These are phyloP conservation scores for Acanthacorydalis orientalis DNA, from an alignment of 2,888 invertebrate genomes.

Conservation along the genomic window DNA sequence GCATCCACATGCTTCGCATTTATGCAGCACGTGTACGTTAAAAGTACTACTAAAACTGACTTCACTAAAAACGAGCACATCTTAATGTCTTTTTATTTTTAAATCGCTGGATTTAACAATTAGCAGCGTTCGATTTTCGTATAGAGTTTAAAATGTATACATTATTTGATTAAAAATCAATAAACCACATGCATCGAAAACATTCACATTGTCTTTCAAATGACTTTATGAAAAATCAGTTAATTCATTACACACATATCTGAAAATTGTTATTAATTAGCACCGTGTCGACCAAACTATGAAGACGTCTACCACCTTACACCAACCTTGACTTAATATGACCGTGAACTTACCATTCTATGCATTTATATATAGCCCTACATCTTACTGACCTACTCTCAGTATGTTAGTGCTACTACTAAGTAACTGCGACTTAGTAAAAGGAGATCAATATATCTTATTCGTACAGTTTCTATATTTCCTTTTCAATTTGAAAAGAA, in stretches of 20 bases:
- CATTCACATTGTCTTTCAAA: too few species aligned
- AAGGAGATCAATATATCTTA: too few species aligned
- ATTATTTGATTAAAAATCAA: too few species aligned
- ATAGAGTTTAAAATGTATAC: too few species aligned
- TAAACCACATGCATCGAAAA: too few species aligned
- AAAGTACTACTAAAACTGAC: not conserved
- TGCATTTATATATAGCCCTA: constrained; percentile 4
- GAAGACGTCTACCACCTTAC: not conserved
- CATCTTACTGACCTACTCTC: constrained; percentile 5
- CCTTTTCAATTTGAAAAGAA: not conserved
- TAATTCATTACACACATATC: not conserved
- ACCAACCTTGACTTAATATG: constrained; percentile 3
- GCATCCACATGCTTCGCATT: too few species aligned
- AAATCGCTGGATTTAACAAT: too few species aligned
- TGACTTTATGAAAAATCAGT: not conserved
- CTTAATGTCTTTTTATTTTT: too few species aligned
- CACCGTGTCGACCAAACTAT: not conserved
- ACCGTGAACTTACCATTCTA: constrained; percentile 1
- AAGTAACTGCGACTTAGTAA: too few species aligned
- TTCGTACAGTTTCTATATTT: not conserved
- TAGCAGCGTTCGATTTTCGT: too few species aligned
- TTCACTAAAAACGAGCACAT: not conserved
- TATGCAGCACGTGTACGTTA: not conserved
- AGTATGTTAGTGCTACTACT: not conserved
- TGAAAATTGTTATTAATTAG: not conserved